Base-by-base conservation (phyloP, 2,888 invertebrate genomes). In the Epinotia brunnichana region DNA sequence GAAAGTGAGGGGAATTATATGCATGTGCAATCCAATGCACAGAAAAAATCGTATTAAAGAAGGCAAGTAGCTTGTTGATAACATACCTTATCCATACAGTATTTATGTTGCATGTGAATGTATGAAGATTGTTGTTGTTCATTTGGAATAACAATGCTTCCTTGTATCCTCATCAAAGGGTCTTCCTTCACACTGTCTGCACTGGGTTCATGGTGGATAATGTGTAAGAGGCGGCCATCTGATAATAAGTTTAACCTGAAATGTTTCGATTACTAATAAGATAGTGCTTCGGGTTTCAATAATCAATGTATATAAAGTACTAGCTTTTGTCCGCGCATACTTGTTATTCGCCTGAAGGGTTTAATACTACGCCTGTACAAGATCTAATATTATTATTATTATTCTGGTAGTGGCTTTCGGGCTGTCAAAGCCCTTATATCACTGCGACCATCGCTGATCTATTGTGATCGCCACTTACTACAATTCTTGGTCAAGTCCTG, bases 71-170 rank as follows among this genome's bases (percentile, higher is more conserved):
- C 53, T 41, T 60, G 39, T 44, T 69, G 9, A n/a, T 56, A 76
- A 74, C 85, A 82, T 80, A 96, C 97, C 94, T 96, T 97, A 83
- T 97, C 97, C 82, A 97, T 94, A 82, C 97, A 97, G 85, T 97
- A 97, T 87, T 96, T 95, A 56, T 96, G 95, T 76, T 95, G 95
- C 19, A 94, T 91, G 83, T 97, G 96, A 82, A 97, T 96, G 81
- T 96, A 95, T 74, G 94, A 95, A 3, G 94, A 85, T 67, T 94
- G 90, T 83, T 95, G 90, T 80, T 93, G 90, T 67, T 90, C 91
- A 24, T 93, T 94, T 80, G 90, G 91, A 75, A 92, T 88, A 21
- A 83, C 76, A 73, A 90, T 89, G 19, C 83, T 83, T 71, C 87
- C 91, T 83, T 90, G 87, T 75, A 91, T 80, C 13, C 81, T 84